Evolutionary conservation across 2,113 vertebrate species (phyloP).

Genomic region (Spilogale gracilis): DNA sequence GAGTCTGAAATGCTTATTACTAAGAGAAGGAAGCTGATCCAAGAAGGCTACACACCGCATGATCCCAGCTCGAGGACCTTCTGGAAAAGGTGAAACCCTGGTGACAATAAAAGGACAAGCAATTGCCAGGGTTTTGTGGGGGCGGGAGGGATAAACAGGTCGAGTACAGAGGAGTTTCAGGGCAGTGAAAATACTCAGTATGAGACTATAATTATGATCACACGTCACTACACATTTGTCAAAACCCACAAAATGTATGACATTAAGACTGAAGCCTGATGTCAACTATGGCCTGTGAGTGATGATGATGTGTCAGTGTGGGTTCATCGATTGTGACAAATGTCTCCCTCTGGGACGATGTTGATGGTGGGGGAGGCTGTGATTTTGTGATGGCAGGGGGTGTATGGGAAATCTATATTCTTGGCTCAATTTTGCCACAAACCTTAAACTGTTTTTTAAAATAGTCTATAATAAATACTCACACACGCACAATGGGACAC

Average conservation of each 20-base stretch:
- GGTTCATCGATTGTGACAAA: neutral
- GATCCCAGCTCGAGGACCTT: neutral
- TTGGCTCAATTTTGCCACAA: neutral
- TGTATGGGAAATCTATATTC: neutral
- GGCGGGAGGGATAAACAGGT: accelerated
- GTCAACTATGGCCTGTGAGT: neutral
- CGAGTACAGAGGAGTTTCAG: neutral
- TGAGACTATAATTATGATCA: too few relatives aligned
- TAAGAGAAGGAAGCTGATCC: neutral
- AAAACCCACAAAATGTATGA: neutral
- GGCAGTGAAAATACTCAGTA: too few relatives aligned
- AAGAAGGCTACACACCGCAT: neutral
- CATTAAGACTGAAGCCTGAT: neutral
- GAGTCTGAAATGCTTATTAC: neutral
- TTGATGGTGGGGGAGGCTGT: neutral
- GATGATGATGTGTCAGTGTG: accelerated
- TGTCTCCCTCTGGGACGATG: too few relatives aligned
- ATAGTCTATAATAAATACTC: neutral
- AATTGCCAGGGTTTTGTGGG: accelerated
- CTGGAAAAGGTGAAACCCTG: neutral
- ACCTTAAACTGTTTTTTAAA: neutral
- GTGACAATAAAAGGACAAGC: neutral
- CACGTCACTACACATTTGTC: neutral
- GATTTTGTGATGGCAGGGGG: neutral
- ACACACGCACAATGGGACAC: neutral